Conservation (phyloP, 2,888 invertebrate species). For the Scaptomyza cyrtandrae region DNA sequence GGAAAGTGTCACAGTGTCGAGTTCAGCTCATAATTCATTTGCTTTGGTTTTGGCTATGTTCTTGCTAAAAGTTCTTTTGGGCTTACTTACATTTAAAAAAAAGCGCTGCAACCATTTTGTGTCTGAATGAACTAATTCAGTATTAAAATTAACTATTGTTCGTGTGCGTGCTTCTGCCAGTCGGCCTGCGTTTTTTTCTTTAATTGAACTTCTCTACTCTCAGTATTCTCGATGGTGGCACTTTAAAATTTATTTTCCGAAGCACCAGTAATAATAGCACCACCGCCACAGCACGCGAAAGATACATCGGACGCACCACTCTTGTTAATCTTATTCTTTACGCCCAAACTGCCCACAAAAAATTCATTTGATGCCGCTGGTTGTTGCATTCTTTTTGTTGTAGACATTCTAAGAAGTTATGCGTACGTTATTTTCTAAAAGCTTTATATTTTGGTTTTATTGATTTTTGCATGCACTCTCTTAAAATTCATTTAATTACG, state of each 20-base stretch:
- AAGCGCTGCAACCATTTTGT: slow-evolving; percentile 71
- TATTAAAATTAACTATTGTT: slow-evolving; percentile 36
- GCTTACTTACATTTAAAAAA: slow-evolving; percentile 47
- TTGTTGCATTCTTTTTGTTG: slow-evolving; percentile 54
- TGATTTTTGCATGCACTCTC: slow-evolving; percentile 56
- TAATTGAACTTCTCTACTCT: slow-evolving; percentile 30
- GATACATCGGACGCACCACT: slow-evolving; percentile 3
- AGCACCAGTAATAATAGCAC: slow-evolving; percentile 79
- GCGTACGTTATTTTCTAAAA: slow-evolving; percentile 10
- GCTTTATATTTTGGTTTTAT: slow-evolving; percentile 34
- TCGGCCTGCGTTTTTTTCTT: slow-evolving; percentile 12
- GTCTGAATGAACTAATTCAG: slow-evolving; percentile 50
- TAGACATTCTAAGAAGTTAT: slow-evolving; percentile 60
- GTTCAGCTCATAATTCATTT: not conserved
- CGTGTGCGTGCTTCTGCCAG: too few relatives aligned
- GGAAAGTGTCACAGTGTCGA: too few relatives aligned
- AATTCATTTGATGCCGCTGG: slow-evolving; percentile 40
- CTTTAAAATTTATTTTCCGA: slow-evolving; percentile 79
- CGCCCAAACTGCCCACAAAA: slow-evolving; percentile 51
- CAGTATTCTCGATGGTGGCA: slow-evolving; percentile 19
- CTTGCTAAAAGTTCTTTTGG: not conserved
- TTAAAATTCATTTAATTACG: slow-evolving; percentile 46
- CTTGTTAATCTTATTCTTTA: slow-evolving; percentile 23
- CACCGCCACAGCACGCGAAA: slow-evolving; percentile 16
- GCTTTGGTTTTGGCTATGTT: not conserved